These are phyloP conservation scores for Grallaria varia DNA, from an alignment of 2,113 vertebrate genomes.

Conservation along the genomic window DNA sequence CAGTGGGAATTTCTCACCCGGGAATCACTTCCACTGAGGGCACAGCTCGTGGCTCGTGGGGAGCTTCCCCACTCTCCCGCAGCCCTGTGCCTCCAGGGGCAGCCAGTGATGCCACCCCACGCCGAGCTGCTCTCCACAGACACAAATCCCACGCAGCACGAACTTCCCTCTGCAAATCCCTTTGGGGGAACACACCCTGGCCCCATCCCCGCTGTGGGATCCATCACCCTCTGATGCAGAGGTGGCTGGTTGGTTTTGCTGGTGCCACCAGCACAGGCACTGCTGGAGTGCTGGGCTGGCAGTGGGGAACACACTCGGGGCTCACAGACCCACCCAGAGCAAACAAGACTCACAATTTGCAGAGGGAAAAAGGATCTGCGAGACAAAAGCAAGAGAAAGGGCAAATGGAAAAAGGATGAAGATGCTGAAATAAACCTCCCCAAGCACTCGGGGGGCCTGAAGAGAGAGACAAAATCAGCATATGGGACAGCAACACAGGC, in stretches of 20 bases:
- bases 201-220: neutral
- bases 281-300: neutral
- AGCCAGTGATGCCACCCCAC: neutral
- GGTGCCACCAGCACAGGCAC: neutral
- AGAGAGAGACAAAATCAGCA: neutral
- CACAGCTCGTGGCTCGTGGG: neutral
- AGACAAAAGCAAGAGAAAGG: neutral
- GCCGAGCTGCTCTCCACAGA: neutral
- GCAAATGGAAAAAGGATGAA: neutral
- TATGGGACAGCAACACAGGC: neutral
- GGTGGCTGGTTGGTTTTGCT: neutral
- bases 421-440: neutral
- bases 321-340: neutral
- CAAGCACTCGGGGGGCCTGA: neutral
- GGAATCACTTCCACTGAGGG: neutral
- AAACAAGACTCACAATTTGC: neutral
- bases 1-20: constrained; percentile 7
- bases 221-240: rapidly evolving
- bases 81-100: neutral
- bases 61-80: neutral
- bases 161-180: neutral
- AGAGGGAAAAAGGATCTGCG: rapidly evolving
- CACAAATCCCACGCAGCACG: rapidly evolving
- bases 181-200: rapidly evolving
- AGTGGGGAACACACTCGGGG: neutral